A percentile compares a stretch with the other conserved stretches of the same genome.
phyloP scores from a whole-genome alignment of 2,113 vertebrate species.

The Oryzias celebensis region DNA sequence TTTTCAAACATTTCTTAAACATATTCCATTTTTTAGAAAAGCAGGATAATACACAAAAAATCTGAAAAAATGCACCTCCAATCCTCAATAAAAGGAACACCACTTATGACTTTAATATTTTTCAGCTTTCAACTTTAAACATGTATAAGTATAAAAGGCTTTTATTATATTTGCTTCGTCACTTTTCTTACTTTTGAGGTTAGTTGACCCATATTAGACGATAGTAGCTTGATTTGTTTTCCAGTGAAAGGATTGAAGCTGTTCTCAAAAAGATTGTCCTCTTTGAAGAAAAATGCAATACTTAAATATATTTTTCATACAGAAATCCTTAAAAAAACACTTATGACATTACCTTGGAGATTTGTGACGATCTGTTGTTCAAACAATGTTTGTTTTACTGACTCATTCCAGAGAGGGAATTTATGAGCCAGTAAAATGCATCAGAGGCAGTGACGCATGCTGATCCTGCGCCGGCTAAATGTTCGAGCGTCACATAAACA shows the following conservation, averaged over 20 bases:
- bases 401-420: constrained; percentile 24
- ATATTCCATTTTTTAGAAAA: no score
- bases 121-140: not conserved
- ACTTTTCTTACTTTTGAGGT: not conserved
- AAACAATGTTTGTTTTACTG: constrained; percentile 28
- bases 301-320: not conserved
- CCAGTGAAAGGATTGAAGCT: not conserved
- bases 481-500: constrained; percentile 1
- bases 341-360: constrained; percentile 9
- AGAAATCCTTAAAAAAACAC: constrained; percentile 8
- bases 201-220: not conserved
- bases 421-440: constrained; percentile 45
- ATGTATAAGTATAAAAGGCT: not conserved
- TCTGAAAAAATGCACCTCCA: no score
- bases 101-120: constrained; percentile 1
- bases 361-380: constrained; percentile 28
- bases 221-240: no score
- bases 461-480: constrained; percentile 16
- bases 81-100: not conserved
- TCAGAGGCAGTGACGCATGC: constrained; percentile 27
- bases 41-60: no score
- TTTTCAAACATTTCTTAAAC: no score
- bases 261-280: not conserved
- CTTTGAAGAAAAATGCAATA: not conserved
- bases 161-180: not conserved